These are phyloP conservation scores for Parazoanthus darwini DNA, from an alignment of 92 coral and sea anemone species.

Conservation along the genomic window DNA sequence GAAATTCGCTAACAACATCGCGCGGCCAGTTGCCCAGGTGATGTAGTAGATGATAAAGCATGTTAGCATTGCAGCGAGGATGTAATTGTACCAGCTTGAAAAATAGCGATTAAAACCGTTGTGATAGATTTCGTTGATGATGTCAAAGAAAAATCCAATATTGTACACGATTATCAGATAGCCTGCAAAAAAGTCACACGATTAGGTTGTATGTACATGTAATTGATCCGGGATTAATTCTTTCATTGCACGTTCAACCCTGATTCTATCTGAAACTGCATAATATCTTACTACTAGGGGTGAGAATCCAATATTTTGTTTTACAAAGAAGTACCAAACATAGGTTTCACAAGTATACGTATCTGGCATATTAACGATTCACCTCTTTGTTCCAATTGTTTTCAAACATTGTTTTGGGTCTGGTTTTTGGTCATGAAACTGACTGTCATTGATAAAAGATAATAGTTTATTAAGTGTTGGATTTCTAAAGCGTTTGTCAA, in stretches of 20 bases:
- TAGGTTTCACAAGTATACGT: too few relatives aligned
- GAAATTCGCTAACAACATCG: background rate
- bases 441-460: too few relatives aligned
- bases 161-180: background rate
- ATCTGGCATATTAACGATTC: too few relatives aligned
- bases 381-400: too few relatives aligned
- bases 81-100: constrained; percentile 42
- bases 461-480: too few relatives aligned
- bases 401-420: too few relatives aligned
- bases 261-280: background rate
- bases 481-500: too few relatives aligned
- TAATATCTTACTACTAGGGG: too few relatives aligned
- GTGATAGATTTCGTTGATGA: constrained; percentile 36
- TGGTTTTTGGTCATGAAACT: too few relatives aligned
- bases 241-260: background rate
- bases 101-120: constrained; percentile 37
- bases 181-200: background rate
- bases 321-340: too few relatives aligned
- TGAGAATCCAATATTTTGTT: too few relatives aligned
- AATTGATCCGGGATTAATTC: background rate
- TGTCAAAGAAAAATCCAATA: constrained; percentile 26
- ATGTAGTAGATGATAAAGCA: constrained; percentile 32
- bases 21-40: constrained; percentile 39
- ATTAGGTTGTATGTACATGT: background rate
- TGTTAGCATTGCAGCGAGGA: constrained; percentile 38